A percentile compares a stretch with the other conserved stretches of the same genome.
Conservation (phyloP, 2,888 invertebrate species). For the Habrosyne pyritoides region DNA sequence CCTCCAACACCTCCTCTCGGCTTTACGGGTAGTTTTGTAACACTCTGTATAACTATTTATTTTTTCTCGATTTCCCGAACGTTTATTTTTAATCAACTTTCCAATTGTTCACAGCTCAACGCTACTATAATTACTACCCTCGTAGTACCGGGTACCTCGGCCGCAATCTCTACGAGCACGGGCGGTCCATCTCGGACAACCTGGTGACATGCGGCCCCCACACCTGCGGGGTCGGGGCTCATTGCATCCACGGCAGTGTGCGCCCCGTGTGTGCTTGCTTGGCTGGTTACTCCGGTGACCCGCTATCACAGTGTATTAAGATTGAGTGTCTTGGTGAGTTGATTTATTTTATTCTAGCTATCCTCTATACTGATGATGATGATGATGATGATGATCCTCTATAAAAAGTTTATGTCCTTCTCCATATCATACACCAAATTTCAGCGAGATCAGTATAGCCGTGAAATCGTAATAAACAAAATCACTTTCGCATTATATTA, state of each 20-base stretch:
- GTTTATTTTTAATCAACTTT: neutral
- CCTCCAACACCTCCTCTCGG: too few species aligned
- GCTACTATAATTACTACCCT: slow-evolving; percentile 63
- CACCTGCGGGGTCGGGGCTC: slow-evolving; percentile 87
- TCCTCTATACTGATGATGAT: too few species aligned
- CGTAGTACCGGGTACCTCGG: slow-evolving; percentile 51
- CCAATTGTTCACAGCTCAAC: slow-evolving; percentile 52
- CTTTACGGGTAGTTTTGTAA: too few species aligned
- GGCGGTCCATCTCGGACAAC: slow-evolving; percentile 74
- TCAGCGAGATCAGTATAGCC: too few species aligned
- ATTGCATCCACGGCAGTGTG: slow-evolving; percentile 86
- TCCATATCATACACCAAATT: too few species aligned
- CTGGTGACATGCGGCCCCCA: slow-evolving; percentile 81
- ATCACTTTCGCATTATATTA: too few species aligned
- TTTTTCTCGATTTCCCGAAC: too few species aligned
- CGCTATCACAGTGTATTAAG: slow-evolving; percentile 87
- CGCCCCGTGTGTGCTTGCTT: slow-evolving; percentile 92
- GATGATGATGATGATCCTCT: too few species aligned
- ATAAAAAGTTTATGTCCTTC: too few species aligned
- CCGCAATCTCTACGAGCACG: slow-evolving; percentile 70
- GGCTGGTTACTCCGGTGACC: slow-evolving; percentile 91
- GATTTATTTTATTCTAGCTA: too few species aligned
- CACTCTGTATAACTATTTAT: too few species aligned
- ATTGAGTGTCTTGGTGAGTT: slow-evolving; percentile 88
- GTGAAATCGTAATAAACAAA: too few species aligned